A percentile compares a stretch with the other conserved stretches of the same genome.
Evolutionary conservation across 2,888 invertebrate species (phyloP).

Genomic region (Papilio protenor): DNA sequence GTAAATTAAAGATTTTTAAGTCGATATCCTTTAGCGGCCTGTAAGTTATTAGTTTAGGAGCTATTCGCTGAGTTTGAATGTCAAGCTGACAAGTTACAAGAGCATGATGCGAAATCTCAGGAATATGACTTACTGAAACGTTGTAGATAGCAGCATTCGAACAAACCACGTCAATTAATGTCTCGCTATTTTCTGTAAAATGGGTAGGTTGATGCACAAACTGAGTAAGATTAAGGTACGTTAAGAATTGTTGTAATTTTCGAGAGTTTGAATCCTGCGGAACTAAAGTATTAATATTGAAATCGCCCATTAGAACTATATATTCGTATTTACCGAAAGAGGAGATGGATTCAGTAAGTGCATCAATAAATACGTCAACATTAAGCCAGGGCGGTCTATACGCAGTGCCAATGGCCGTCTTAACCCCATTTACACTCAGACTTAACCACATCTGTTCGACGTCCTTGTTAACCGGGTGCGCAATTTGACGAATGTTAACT

Average conservation of each 20-base stretch:
- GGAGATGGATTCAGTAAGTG: background rate
- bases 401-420: background rate
- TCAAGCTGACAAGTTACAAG: conserved; percentile 1
- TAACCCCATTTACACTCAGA: background rate
- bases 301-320: conserved; percentile 1
- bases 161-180: background rate
- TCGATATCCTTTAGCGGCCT: conserved; percentile 8
- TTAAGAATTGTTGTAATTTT: background rate
- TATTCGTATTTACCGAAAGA: background rate
- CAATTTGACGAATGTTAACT: background rate
- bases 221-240: background rate
- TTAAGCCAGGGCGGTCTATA: background rate
- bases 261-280: background rate
- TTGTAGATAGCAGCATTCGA: background rate
- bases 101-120: conserved; percentile 6
- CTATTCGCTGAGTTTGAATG: background rate
- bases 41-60: background rate
- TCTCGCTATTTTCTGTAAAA: background rate
- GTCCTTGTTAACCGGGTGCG: background rate
- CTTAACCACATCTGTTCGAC: conserved; percentile 3
- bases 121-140: conserved; percentile 2
- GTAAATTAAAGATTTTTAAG: background rate
- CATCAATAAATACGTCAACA: background rate
- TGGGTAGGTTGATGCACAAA: background rate
- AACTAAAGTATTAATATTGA: background rate